Percentiles rank a stretch among this genome's conserved stretches.
Evolutionary conservation across 2,113 vertebrate genomes (phyloP).

Genomic region (Climacteris rufus): DNA sequence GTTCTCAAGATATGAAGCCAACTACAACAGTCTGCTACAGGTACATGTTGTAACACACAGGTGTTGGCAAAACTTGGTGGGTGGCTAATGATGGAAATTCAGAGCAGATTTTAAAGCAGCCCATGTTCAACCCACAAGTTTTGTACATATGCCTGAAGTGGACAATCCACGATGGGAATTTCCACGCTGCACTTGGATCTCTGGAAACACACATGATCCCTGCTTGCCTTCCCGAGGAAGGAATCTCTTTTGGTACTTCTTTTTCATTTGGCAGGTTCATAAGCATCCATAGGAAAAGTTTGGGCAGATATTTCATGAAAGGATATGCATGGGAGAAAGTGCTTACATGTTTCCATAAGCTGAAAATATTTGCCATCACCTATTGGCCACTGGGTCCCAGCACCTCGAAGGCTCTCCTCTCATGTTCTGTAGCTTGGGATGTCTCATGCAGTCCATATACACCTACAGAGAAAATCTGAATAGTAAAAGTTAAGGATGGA

Average conservation of each 20-base stretch:
- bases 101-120: neutral
- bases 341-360: neutral
- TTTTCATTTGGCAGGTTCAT: neutral
- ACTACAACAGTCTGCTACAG: neutral
- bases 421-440: neutral
- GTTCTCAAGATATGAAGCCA: neutral
- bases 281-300: neutral
- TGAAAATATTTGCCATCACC: neutral
- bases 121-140: neutral
- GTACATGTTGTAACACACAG: neutral
- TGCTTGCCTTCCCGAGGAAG: neutral
- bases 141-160: neutral
- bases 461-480: neutral
- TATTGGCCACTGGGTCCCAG: neutral
- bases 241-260: neutral
- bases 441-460: neutral
- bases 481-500: neutral
- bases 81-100: neutral
- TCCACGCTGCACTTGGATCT: neutral
- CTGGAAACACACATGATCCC: neutral
- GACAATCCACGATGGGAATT: rapidly evolving
- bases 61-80: neutral
- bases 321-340: neutral
- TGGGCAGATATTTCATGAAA: neutral
- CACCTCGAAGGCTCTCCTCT: neutral